These are phyloP conservation scores for Vanessa atalanta DNA, from an alignment of 1,140 invertebrate genomes.

Conservation along the genomic window DNA sequence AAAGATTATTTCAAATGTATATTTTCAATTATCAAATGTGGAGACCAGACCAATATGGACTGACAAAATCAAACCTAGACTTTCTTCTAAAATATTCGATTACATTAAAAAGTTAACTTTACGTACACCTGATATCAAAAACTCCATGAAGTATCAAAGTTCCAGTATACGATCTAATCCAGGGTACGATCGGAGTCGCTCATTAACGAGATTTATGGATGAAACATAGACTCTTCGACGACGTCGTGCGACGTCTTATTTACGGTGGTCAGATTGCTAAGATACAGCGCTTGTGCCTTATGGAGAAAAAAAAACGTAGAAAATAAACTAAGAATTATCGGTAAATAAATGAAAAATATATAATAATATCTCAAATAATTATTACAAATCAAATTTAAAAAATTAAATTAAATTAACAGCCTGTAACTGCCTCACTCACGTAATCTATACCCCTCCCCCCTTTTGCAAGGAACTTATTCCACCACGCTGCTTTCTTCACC, in stretches of 20 bases:
- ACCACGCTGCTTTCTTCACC: too few relatives aligned
- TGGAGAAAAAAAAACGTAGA: constrained; percentile 41
- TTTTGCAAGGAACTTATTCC: too few relatives aligned
- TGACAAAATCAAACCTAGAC: too few relatives aligned
- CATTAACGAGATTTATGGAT: constrained; percentile 78
- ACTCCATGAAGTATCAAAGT: constrained; percentile 35
- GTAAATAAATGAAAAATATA: neutral
- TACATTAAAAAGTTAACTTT: neutral
- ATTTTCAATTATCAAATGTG: too few relatives aligned
- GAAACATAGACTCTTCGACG: constrained; percentile 66
- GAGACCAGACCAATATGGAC: too few relatives aligned
- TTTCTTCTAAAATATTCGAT: too few relatives aligned
- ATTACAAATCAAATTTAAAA: too few relatives aligned
- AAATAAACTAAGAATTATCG: neutral
- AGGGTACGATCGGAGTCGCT: constrained; percentile 64
- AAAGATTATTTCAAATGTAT: too few relatives aligned
- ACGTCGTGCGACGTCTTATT: constrained; percentile 71
- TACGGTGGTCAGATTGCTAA: constrained; percentile 66
- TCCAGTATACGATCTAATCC: constrained; percentile 65
- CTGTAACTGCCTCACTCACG: too few relatives aligned
- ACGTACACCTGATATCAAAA: neutral
- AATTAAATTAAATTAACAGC: too few relatives aligned
- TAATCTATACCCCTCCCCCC: too few relatives aligned
- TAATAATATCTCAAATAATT: too few relatives aligned
- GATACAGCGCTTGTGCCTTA: constrained; percentile 65